phyloP scores from a whole-genome alignment of 2,888 invertebrate species.

The Ennomos erosarius region DNA sequence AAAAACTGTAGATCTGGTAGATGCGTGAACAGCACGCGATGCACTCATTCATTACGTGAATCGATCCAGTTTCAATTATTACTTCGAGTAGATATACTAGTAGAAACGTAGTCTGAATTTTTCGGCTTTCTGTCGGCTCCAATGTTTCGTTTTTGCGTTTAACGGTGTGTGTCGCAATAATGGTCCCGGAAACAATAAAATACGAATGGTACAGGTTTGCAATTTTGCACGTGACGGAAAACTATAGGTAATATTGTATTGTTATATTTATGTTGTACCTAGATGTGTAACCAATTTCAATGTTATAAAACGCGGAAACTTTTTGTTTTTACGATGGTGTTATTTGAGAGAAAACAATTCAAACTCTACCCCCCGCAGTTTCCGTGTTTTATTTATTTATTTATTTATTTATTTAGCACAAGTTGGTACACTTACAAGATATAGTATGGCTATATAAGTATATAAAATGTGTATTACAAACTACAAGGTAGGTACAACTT shows the following conservation, averaged over 20 bases:
- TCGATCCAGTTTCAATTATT: constrained; percentile 58
- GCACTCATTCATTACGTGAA: constrained; percentile 53
- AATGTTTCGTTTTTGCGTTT: constrained; percentile 59
- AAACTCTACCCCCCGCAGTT: constrained; percentile 13
- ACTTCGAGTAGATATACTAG: constrained; percentile 45
- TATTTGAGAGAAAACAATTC: constrained; percentile 21
- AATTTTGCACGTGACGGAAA: constrained; percentile 40
- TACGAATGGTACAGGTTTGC: constrained; percentile 53
- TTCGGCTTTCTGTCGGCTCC: constrained; percentile 53
- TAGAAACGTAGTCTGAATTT: constrained; percentile 45
- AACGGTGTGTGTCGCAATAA: constrained; percentile 68
- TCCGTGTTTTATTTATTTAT: too few species aligned
- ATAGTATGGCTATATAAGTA: too few species aligned
- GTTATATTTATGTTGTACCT: constrained; percentile 16
- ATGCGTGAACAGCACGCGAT: constrained; percentile 17
- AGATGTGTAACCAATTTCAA: constrained; percentile 18
- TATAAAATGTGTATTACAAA: too few species aligned
- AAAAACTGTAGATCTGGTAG: too few species aligned
- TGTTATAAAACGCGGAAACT: constrained; percentile 20
- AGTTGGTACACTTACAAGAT: too few species aligned
- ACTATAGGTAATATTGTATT: constrained; percentile 28
- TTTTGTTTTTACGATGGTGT: constrained; percentile 21
- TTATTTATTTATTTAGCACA: too few species aligned
- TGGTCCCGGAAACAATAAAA: constrained; percentile 68
- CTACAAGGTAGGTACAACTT: too few species aligned